A percentile compares a stretch with the other conserved stretches of the same genome.
Conservation (phyloP, 2,888 invertebrate genomes). For the Automeris io region DNA sequence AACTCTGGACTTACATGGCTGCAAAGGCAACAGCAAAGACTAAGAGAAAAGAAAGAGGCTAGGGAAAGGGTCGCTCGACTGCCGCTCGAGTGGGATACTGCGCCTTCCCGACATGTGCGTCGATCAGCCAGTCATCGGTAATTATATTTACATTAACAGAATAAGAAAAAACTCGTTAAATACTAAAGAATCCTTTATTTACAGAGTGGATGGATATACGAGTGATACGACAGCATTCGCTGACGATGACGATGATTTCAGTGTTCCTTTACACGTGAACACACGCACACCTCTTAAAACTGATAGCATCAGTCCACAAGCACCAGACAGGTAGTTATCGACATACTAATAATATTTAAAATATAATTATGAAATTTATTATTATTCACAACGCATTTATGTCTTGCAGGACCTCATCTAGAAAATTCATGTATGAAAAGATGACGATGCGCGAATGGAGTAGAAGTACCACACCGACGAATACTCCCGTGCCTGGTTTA, state of each 20-base stretch:
- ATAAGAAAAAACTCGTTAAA: not conserved
- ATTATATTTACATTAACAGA: slow-evolving; percentile 13
- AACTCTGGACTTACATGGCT: slow-evolving; percentile 84
- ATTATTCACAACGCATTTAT: not conserved
- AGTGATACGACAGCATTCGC: slow-evolving; percentile 88
- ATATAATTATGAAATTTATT: slow-evolving; percentile 4
- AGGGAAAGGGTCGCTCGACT: slow-evolving; percentile 83
- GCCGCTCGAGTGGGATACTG: slow-evolving; percentile 79
- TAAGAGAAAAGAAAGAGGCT: slow-evolving; percentile 85
- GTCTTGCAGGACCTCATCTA: slow-evolving; percentile 65
- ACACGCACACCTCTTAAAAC: slow-evolving; percentile 65
- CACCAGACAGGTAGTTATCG: slow-evolving; percentile 60
- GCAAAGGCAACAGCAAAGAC: slow-evolving; percentile 88
- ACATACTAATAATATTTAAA: slow-evolving; percentile 11
- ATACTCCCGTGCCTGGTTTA: slow-evolving; percentile 58
- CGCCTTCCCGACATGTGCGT: slow-evolving; percentile 63
- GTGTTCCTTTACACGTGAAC: slow-evolving; percentile 83
- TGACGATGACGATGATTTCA: slow-evolving; percentile 84
- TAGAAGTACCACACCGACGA: slow-evolving; percentile 49
- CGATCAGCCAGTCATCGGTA: slow-evolving; percentile 73
- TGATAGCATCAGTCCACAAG: slow-evolving; percentile 63
- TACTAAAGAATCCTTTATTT: slow-evolving; percentile 14
- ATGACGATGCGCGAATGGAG: slow-evolving; percentile 74
- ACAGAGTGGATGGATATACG: slow-evolving; percentile 84
- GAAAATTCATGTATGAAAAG: slow-evolving; percentile 73